Evolutionary conservation across 1,140 invertebrate species (phyloP).

Genomic region (Eufriesea mexicana): DNA sequence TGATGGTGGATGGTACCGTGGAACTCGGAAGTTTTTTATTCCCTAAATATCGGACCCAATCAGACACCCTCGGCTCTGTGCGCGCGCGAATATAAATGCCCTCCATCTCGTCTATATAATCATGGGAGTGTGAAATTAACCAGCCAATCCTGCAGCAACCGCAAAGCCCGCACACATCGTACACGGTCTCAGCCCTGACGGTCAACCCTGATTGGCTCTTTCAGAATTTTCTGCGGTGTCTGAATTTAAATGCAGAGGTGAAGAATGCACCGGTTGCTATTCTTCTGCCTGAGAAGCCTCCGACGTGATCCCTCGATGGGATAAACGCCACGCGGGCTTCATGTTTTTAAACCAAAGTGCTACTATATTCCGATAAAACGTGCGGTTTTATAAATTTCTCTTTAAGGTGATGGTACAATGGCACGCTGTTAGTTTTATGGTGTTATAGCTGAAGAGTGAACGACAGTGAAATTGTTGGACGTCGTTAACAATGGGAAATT

Average conservation of each 20-base stretch:
- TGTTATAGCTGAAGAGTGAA: no score
- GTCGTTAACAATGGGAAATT: no score
- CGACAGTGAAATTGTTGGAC: no score
- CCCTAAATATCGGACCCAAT: constrained; percentile 73
- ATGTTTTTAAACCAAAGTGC: not conserved
- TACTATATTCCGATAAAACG: no score
- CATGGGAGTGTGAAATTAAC: constrained; percentile 81
- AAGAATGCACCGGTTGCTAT: not conserved
- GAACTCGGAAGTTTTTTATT: constrained; percentile 60
- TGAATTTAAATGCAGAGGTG: constrained; percentile 58
- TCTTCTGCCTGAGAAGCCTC: not conserved
- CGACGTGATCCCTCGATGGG: not conserved
- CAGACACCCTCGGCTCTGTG: constrained; percentile 65
- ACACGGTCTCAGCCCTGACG: constrained; percentile 13
- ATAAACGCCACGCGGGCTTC: not conserved
- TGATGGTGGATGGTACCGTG: not conserved
- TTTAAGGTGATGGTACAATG: no score
- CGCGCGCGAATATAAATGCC: constrained; percentile 76
- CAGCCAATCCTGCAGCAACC: constrained; percentile 77
- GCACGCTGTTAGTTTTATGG: no score
- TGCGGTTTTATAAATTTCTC: no score
- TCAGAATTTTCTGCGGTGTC: constrained; percentile 55
- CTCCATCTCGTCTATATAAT: constrained; percentile 79
- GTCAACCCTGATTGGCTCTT: constrained; percentile 40
- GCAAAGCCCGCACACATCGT: constrained; percentile 61